Evolutionary conservation across 2,888 invertebrate genomes (phyloP).

Genomic region (Cheilosia variabilis): DNA sequence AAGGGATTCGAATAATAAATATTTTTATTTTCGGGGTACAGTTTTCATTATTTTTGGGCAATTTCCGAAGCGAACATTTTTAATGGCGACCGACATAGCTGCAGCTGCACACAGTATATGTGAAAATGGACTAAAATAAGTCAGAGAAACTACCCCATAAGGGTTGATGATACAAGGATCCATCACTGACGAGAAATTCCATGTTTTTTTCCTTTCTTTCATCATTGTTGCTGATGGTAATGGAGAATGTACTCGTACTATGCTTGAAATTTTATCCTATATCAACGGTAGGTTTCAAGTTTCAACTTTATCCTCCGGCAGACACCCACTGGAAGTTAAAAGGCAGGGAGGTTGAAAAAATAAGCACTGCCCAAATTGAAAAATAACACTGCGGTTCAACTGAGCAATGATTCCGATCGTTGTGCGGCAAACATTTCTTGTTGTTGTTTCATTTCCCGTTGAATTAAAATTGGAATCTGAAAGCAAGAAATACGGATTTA

Average conservation of each 20-base stretch:
- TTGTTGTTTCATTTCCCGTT: conserved; percentile 33
- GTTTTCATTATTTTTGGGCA: conserved; percentile 3
- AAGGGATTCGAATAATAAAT: conserved; percentile 15
- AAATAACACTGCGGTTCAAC: conserved; percentile 55
- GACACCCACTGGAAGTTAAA: background rate
- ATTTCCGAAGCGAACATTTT: conserved; percentile 36
- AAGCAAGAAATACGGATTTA: background rate
- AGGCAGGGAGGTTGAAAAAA: conserved; percentile 55
- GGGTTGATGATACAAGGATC: background rate
- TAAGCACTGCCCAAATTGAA: conserved; percentile 72
- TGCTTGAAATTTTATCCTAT: conserved; percentile 36
- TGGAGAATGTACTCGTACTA: background rate
- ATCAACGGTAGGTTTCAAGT: conserved; percentile 13
- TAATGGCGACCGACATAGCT: conserved; percentile 36
- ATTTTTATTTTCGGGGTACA: background rate
- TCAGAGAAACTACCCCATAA: conserved; percentile 13
- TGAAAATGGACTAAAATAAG: conserved; percentile 40
- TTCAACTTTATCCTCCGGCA: conserved; percentile 4
- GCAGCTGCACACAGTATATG: background rate
- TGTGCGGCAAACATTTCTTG: conserved; percentile 11
- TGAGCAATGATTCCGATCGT: conserved; percentile 48
- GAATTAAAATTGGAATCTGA: background rate
- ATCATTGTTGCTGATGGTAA: background rate
- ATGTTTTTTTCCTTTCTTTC: conserved; percentile 10
- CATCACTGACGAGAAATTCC: conserved; percentile 29